A percentile compares a stretch with the other conserved stretches of the same genome.
Evolutionary conservation across 2,888 invertebrate species (phyloP).

Genomic region (Eulithis prunata): DNA sequence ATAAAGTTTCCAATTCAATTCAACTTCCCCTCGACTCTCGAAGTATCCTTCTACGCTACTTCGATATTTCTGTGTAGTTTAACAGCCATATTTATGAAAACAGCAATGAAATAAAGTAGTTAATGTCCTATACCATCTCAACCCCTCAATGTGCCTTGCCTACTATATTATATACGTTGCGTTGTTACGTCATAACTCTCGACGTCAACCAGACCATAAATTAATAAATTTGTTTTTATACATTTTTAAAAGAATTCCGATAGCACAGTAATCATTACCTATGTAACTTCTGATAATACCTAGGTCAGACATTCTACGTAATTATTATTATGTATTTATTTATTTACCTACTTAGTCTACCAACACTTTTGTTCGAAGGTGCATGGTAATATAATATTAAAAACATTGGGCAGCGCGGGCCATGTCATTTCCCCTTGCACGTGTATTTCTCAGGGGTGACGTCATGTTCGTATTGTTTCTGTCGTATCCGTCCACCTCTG

Average conservation of each 20-base stretch:
- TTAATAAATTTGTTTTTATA: too few relatives aligned
- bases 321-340: too few relatives aligned
- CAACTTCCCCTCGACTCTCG: constrained; percentile 38
- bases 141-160: background rate
- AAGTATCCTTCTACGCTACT: constrained; percentile 31
- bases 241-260: too few relatives aligned
- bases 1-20: constrained; percentile 42
- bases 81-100: background rate
- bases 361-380: background rate
- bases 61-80: background rate
- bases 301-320: too few relatives aligned
- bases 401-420: constrained; percentile 15
- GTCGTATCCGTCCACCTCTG: constrained; percentile 21
- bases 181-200: too few relatives aligned
- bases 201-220: too few relatives aligned
- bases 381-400: background rate
- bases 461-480: constrained; percentile 47
- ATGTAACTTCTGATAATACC: too few relatives aligned
- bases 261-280: too few relatives aligned
- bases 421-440: constrained; percentile 50
- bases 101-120: too few relatives aligned
- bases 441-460: constrained; percentile 59
- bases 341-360: too few relatives aligned
- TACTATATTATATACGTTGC: background rate
- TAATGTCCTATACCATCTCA: too few relatives aligned